Evolutionary conservation across 2,797 vertebrate genomes (phyloP).

Genomic region (Oceanodroma leucorhoa): DNA sequence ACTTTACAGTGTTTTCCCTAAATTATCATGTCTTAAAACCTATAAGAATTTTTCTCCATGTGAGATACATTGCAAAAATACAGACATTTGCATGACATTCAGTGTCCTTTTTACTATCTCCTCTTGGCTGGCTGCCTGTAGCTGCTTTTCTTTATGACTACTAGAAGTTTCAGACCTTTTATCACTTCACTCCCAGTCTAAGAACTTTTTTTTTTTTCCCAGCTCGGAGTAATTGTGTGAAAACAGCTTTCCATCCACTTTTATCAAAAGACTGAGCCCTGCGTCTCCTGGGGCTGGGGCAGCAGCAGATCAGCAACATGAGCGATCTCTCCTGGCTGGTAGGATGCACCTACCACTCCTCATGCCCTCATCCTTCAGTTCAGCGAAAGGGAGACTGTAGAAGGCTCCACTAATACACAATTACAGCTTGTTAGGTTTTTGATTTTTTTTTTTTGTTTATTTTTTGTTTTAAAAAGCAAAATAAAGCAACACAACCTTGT

Average conservation of each 20-base stretch:
- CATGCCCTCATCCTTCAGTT: not conserved
- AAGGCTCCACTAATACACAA: not conserved
- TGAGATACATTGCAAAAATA: not conserved
- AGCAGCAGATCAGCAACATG: not conserved
- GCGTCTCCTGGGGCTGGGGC: not conserved
- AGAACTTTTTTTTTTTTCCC: not conserved
- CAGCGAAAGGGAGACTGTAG: not conserved
- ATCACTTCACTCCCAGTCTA: not conserved
- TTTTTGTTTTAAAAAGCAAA: not conserved
- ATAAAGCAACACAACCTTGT: not conserved
- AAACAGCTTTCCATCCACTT: not conserved
- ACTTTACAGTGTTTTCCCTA: not conserved
- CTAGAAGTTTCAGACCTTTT: not conserved
- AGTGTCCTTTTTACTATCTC: not conserved
- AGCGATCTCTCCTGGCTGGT: not conserved
- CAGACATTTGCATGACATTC: not conserved
- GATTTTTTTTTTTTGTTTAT: not conserved
- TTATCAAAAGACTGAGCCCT: not conserved
- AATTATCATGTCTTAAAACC: not conserved
- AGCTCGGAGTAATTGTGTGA: not conserved
- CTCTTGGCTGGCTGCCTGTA: not conserved
- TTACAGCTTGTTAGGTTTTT: not conserved
- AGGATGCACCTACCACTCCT: not conserved
- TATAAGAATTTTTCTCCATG: not conserved
- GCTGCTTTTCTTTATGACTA: conserved; percentile 15